Base-by-base conservation (phyloP, 2,797 vertebrate species). In the Amniataba percoides region DNA sequence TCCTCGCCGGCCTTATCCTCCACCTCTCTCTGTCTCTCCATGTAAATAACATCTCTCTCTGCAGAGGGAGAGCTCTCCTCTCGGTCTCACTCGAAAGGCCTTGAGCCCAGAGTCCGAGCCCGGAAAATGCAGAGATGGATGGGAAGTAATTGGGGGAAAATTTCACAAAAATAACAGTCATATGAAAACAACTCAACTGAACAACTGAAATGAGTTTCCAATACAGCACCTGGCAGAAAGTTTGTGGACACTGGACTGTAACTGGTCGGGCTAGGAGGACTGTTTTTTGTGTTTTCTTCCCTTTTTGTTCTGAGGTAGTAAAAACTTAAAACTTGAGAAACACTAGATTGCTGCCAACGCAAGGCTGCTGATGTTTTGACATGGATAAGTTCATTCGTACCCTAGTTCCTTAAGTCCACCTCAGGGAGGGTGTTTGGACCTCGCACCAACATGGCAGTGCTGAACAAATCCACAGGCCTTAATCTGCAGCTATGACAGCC, bases 11-110 rank as follows among this genome's bases (percentile, higher is more conserved):
- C 67, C 63, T 60, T 25, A 60, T 88, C 82, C 78, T 63, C 27
- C 23, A 52, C 19, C 34, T 68, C 45, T 42, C 36, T 63, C 18
- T 25, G 66, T 58, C 70, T 64, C 77, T 82, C 65, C 61, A 77
- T 82, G 83, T 80, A 81, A 89, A 87, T 89, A 78, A 56, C 80
- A 76, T 43, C 71, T 51, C 71, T 71, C 48, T 13, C 52, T 56
- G 40, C 16, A 60, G 79, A 48, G 18, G 31, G 21, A 61, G 23
- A 18, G 48, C 15, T 56, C 65, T 71, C 8, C n/a, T 56, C 57
- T 71, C 27, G 25, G 46, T 5, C 16, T 23, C 56, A 1, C 15
- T 7, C 34, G 11, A 49, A 76, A 76, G 7, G 43, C 27, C 56
- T 21, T 23, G 34, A 27, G 74, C 63, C 31, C 34, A 7, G 45